A percentile compares a stretch with the other conserved stretches of the same genome.
Evolutionary conservation across 2,797 vertebrate species (phyloP).

Genomic region (Lateolabrax maculatus): DNA sequence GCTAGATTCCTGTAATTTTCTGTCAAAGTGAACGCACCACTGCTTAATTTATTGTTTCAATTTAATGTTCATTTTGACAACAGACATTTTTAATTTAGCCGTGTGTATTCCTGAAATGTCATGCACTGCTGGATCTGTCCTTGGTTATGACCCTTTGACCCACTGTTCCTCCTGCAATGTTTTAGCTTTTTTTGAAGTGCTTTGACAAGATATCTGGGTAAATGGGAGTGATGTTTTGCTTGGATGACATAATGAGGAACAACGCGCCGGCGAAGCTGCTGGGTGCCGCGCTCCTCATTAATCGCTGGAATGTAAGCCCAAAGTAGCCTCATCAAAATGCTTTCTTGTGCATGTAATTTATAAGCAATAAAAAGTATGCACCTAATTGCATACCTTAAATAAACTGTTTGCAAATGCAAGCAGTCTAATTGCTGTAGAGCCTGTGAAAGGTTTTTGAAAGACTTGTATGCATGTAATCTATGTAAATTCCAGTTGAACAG

Average conservation of each 20-base stretch:
- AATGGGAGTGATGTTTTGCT: conserved; percentile 57
- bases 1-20: conserved; percentile 33
- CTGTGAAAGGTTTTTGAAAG: conserved; percentile 8
- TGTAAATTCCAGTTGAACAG: too few relatives aligned
- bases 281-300: conserved; percentile 49
- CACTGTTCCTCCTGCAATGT: conserved; percentile 37
- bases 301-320: conserved; percentile 26
- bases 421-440: conserved; percentile 42
- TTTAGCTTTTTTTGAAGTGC: conserved; percentile 38
- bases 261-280: conserved; percentile 28
- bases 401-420: conserved; percentile 37
- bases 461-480: conserved; percentile 26
- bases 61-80: conserved; percentile 46
- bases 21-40: conserved; percentile 37
- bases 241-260: conserved; percentile 51
- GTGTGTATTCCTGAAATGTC: conserved; percentile 64
- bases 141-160: conserved; percentile 63
- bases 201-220: conserved; percentile 50
- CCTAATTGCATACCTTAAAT: conserved; percentile 56
- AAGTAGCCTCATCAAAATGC: conserved; percentile 39
- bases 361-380: conserved; percentile 37
- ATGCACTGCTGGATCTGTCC: conserved; percentile 60
- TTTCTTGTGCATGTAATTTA: conserved; percentile 35
- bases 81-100: conserved; percentile 56
- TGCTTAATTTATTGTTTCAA: conserved; percentile 43